Base-by-base conservation (phyloP, 2,888 invertebrate genomes). In the Campoplex capitator region DNA sequence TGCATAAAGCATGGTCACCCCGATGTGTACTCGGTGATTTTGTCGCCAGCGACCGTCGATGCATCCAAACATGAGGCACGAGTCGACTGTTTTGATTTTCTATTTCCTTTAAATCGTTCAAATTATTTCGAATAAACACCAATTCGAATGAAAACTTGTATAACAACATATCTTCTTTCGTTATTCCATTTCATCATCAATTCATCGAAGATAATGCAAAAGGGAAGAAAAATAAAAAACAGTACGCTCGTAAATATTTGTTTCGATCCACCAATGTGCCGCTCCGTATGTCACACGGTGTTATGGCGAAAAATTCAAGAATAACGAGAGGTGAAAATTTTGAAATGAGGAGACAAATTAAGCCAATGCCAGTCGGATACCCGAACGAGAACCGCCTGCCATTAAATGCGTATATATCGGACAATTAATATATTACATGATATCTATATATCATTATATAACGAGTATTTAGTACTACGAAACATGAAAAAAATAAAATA, bases 371-470 rank as follows among this genome's bases (percentile, higher is more conserved):
- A 89, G 88, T 89, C 87, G 87, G 88, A 90, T 85, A 87, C 62
- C 28, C 83, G 82, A 90, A 23, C 23, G 23, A 23, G 23, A 23
- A 90, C 76, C 88, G 90, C 90, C 90, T 90, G 90, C 90, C 90
- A 90, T 88, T 90, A 89, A 89, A 89, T 86, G 74, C 84, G 81
- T 89, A 88, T 89, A 89, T 89, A 89, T 89, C 88, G 86, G 88
- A 89, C 89, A 87, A 88, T 89, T 89, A 90, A 89, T 89, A 89
- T 79, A 79, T 82, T 86, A 81, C 35, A 23, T 79, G n/a, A 79
- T 82, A 70, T 58, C 84, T 80, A 76, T 16, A 79, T 84, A 80
- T 80, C 23, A 51, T 6, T 71, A 32, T 73, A 77, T 71, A 76
- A 85, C 74, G 71, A 84, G 82, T 84, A 79, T 80, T 45, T 75